phyloP scores from a whole-genome alignment of 1,140 invertebrate species.

The Varroa destructor region DNA sequence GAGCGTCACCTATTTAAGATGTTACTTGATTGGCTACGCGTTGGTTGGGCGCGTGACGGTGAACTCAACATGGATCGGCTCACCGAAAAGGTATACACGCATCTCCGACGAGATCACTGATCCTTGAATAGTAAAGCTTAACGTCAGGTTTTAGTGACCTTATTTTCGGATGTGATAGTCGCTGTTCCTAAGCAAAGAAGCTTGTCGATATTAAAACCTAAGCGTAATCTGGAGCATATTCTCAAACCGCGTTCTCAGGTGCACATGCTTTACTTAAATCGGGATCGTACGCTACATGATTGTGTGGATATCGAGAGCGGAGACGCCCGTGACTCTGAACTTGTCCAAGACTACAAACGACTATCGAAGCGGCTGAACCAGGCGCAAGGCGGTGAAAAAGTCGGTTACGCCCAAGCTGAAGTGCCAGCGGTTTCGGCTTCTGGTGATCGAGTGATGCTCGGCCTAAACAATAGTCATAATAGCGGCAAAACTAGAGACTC shows the following conservation, averaged over 20 bases:
- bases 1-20: constrained; percentile 47
- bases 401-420: constrained; percentile 39
- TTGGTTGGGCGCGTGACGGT: constrained; percentile 44
- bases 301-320: constrained; percentile 56
- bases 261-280: constrained; percentile 61
- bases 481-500: not conserved
- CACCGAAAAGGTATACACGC: constrained; percentile 41
- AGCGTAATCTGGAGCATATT: too few species aligned
- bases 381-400: constrained; percentile 34
- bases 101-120: not conserved
- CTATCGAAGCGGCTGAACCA: constrained; percentile 38
- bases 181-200: too few species aligned
- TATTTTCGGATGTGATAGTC: too few species aligned
- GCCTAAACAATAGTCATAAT: too few species aligned
- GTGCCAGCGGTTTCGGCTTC: constrained; percentile 30
- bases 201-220: too few species aligned
- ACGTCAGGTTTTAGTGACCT: not conserved
- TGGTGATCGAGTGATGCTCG: too few species aligned
- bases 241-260: constrained; percentile 41
- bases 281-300: constrained; percentile 61
- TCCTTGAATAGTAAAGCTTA: constrained; percentile 20
- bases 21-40: constrained; percentile 54
- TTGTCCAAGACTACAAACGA: constrained; percentile 67
- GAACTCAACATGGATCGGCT: constrained; percentile 44
- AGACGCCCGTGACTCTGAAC: constrained; percentile 55